Evolutionary conservation across 2,113 vertebrate species (phyloP).

Genomic region (Collichthys lucidus): DNA sequence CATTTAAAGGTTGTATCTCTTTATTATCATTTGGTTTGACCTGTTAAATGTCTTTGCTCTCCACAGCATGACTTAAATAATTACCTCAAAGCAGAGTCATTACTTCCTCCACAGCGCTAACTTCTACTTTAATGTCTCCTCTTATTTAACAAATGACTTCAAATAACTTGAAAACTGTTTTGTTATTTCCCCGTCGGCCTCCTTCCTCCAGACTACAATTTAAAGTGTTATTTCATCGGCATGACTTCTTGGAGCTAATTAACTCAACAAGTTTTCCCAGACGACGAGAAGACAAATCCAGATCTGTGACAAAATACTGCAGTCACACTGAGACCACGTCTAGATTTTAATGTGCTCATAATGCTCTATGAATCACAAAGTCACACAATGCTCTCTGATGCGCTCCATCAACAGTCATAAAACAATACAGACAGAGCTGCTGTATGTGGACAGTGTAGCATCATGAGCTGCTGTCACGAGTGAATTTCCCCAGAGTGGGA

Average conservation of each 20-base stretch:
- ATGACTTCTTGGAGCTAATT: neutral
- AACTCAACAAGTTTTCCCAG: neutral
- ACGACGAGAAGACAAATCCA: neutral
- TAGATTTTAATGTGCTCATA: too few relatives aligned
- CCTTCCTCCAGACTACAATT: neutral
- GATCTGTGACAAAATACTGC: neutral
- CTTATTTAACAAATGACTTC: slow-evolving; percentile 2
- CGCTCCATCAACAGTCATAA: too few relatives aligned
- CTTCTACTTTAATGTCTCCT: slow-evolving; percentile 9
- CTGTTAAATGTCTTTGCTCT: too few relatives aligned
- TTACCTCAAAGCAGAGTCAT: neutral
- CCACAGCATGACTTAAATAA: neutral
- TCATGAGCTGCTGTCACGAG: too few relatives aligned
- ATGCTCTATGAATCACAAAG: too few relatives aligned
- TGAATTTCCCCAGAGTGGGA: too few relatives aligned
- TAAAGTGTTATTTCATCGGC: neutral
- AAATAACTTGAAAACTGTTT: neutral
- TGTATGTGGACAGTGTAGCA: too few relatives aligned
- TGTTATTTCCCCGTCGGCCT: neutral
- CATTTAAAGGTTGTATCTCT: too few relatives aligned
- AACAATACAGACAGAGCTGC: too few relatives aligned
- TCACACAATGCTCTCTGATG: too few relatives aligned
- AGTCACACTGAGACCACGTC: too few relatives aligned
- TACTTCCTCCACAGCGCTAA: neutral
- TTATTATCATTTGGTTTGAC: too few relatives aligned